phyloP scores from a whole-genome alignment of 2,113 vertebrate genomes.

The Connochaetes taurinus region DNA sequence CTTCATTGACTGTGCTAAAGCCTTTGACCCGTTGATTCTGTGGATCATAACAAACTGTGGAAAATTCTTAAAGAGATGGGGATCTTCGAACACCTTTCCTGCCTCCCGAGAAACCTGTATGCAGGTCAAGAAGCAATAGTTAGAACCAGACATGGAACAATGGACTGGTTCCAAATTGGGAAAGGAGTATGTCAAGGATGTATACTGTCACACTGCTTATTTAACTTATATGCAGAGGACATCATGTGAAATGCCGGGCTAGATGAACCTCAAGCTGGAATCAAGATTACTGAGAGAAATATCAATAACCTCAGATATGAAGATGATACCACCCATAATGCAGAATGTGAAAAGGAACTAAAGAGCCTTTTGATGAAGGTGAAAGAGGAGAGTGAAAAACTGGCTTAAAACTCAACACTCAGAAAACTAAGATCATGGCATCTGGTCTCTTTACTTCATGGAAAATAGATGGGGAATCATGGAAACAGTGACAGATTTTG shows the following conservation, averaged over 20 bases:
- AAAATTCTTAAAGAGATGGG: background rate
- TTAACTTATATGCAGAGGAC: background rate
- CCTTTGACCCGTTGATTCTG: background rate
- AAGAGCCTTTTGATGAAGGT: background rate
- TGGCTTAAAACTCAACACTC: background rate
- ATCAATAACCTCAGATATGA: background rate
- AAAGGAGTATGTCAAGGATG: background rate
- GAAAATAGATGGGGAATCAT: background rate
- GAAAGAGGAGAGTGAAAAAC: background rate
- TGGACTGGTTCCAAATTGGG: background rate
- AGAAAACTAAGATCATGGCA: background rate
- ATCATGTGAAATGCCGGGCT: background rate
- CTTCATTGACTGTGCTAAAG: background rate
- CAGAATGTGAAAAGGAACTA: background rate
- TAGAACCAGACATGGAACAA: background rate
- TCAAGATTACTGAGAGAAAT: background rate
- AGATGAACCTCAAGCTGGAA: background rate
- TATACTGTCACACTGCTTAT: background rate
- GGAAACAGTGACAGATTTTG: background rate
- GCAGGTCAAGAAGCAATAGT: background rate
- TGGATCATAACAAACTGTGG: background rate
- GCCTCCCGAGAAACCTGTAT: background rate
- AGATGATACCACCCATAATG: background rate
- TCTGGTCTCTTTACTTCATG: background rate
- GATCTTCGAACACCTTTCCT: background rate